These are phyloP conservation scores for Disparrhopalites patrizii DNA, from an alignment of 2,888 invertebrate species.

Conservation along the genomic window DNA sequence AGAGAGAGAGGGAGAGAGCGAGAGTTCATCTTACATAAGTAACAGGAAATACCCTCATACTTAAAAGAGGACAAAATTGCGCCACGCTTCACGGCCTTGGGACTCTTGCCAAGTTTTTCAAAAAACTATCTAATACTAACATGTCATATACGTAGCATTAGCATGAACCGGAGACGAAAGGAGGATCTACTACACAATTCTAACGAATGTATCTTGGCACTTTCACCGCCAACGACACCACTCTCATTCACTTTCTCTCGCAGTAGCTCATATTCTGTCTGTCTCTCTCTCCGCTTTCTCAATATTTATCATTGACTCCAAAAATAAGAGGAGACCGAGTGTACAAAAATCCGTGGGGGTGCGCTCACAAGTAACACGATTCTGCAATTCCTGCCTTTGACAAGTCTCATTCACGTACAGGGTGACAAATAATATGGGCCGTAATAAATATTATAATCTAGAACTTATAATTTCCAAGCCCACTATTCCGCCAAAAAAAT, in stretches of 20 bases:
- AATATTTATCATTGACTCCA: slow-evolving; percentile 2
- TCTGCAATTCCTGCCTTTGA: slow-evolving; percentile 6
- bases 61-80: slow-evolving; percentile 32
- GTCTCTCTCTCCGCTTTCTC: too few relatives aligned
- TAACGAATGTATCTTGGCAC: neutral
- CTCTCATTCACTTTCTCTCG: too few relatives aligned
- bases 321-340: neutral
- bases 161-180: too few relatives aligned
- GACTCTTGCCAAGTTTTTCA: slow-evolving; percentile 29
- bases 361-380: neutral
- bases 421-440: too few relatives aligned
- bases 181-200: too few relatives aligned
- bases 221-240: neutral
- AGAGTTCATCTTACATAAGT: slow-evolving; percentile 31
- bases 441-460: too few relatives aligned
- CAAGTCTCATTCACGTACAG: slow-evolving; percentile 2
- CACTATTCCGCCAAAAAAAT: too few relatives aligned
- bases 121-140: neutral
- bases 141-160: neutral
- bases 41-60: slow-evolving; percentile 31
- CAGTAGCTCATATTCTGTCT: too few relatives aligned
- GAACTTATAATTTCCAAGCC: too few relatives aligned
- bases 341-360: neutral
- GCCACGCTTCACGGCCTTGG: slow-evolving; percentile 27
- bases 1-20: too few relatives aligned